These are phyloP conservation scores for Chlorospingus flavigularis DNA, from an alignment of 2,797 vertebrate species.

Conservation along the genomic window DNA sequence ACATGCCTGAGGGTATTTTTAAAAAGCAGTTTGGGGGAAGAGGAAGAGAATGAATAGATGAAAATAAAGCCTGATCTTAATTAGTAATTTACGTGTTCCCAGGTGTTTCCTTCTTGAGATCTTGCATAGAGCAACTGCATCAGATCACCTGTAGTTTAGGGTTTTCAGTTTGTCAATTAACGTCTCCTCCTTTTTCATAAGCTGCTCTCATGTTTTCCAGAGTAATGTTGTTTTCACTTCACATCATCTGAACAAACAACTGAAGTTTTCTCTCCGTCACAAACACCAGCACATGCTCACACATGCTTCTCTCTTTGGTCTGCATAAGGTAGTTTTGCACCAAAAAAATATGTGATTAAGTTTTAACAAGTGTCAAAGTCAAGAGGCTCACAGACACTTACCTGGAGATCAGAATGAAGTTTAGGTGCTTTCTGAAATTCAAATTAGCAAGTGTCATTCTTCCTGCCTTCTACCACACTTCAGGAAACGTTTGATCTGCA, in stretches of 20 bases:
- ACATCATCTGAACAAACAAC: constrained; percentile 9
- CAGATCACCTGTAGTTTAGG: neutral
- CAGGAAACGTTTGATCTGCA: constrained; percentile 48
- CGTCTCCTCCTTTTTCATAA: neutral
- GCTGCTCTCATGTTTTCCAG: neutral
- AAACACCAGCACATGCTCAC: neutral
- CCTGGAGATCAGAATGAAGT: constrained; percentile 56
- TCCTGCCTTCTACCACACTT: constrained; percentile 23
- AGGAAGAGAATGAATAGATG: neutral
- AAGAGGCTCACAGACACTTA: constrained; percentile 48
- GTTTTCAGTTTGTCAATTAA: neutral
- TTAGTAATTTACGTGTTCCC: constrained; percentile 6
- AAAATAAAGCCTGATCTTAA: constrained; percentile 39
- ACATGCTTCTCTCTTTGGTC: neutral
- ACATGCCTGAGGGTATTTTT: neutral
- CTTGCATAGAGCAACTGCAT: neutral
- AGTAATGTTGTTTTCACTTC: neutral
- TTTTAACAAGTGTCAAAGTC: constrained; percentile 65
- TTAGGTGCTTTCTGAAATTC: constrained; percentile 62
- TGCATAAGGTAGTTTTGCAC: neutral
- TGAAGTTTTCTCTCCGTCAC: neutral
- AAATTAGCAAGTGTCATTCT: constrained; percentile 57
- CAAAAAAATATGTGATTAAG: constrained; percentile 47
- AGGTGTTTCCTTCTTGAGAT: constrained; percentile 22
- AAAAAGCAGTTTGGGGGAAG: neutral